Evolutionary conservation across 2,113 vertebrate genomes (phyloP).

Genomic region (Syngnathus floridae): DNA sequence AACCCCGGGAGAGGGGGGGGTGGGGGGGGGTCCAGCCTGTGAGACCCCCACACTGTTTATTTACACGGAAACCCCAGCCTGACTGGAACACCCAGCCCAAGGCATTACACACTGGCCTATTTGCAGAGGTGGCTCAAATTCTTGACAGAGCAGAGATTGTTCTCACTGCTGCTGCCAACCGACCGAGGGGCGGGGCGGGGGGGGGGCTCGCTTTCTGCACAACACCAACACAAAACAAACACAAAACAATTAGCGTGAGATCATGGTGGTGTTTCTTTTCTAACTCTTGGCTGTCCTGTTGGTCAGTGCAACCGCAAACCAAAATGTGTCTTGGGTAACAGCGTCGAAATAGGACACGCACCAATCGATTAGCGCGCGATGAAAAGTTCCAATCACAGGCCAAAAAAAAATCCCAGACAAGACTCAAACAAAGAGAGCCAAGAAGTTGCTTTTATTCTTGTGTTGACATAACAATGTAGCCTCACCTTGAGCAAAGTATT

Average conservation of each 20-base stretch:
- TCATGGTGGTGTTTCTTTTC: conserved; percentile 23
- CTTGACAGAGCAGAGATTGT: conserved; percentile 68
- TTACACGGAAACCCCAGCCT: conserved; percentile 72
- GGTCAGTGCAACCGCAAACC: not conserved
- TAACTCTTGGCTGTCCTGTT: conserved; percentile 12
- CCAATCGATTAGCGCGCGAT: conserved; percentile 70
- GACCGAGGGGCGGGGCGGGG: too few relatives aligned
- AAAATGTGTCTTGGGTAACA: not conserved
- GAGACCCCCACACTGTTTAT: conserved; percentile 75
- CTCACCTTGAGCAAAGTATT: not conserved
- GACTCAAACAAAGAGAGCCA: conserved; percentile 59
- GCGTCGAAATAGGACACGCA: not conserved
- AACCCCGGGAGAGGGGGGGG: conserved; percentile 55
- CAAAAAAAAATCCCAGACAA: conserved; percentile 63
- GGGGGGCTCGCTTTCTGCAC: conserved; percentile 36
- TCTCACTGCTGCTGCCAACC: conserved; percentile 41
- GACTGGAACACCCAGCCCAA: conserved; percentile 65
- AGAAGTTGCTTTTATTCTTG: not conserved
- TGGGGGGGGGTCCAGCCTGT: conserved; percentile 51
- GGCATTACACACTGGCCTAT: conserved; percentile 72
- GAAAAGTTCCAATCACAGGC: conserved; percentile 67
- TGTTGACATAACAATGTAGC: not conserved
- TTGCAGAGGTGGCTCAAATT: conserved; percentile 76
- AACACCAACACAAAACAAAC: conserved; percentile 50
- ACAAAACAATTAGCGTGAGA: conserved; percentile 29